Base-by-base conservation (phyloP, 2,888 invertebrate species). In the Drosophila differens region DNA sequence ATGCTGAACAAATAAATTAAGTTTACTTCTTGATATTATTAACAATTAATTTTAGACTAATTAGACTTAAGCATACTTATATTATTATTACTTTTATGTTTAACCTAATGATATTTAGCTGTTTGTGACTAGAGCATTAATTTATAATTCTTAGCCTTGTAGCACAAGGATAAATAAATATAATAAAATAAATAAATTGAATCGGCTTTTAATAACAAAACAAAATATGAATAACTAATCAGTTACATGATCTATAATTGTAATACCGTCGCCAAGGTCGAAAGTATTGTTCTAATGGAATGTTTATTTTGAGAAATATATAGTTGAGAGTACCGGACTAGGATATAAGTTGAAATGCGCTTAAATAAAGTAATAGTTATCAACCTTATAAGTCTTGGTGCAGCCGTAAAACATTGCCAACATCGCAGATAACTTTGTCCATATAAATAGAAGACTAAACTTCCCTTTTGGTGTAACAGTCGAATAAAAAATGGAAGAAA, bases 261-360 rank as follows among this genome's bases (percentile, higher is more conserved):
- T n/a, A 10, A n/a, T 39, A 39, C 9, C 19, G 9, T 19, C 9
- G 9, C 39, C n/a, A 44, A 44, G 7, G 14, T 22, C 14, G 0
- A 4, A 44, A 44, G 3, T 22, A 14, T 47, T 12, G 5, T 22
- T 44, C n/a, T 12, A 7, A 4, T 4, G 4, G 4, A 1, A 10
- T n/a, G n/a, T 41, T 41, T 41, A 1, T 10, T n/a, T n/a, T 41
- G 12, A 12, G 12, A 39, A 39, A 39, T n/a, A 1, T 4, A 4
- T 14, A 35, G 9, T 9, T 0, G 1, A 0, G 0, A 9, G n/a
- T 12, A 12, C 0, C 41, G 1, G 39, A 19, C 9, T 1, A 19
- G 22, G 2, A 0, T 22, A 3, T 22, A 22, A 12, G 12, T 44
- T 22, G 22, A 12, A 22, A 12, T 2, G 5, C 5, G 5, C 44